Evolutionary conservation across 2,888 invertebrate genomes (phyloP).

Genomic region (Chelonus formosanus): DNA sequence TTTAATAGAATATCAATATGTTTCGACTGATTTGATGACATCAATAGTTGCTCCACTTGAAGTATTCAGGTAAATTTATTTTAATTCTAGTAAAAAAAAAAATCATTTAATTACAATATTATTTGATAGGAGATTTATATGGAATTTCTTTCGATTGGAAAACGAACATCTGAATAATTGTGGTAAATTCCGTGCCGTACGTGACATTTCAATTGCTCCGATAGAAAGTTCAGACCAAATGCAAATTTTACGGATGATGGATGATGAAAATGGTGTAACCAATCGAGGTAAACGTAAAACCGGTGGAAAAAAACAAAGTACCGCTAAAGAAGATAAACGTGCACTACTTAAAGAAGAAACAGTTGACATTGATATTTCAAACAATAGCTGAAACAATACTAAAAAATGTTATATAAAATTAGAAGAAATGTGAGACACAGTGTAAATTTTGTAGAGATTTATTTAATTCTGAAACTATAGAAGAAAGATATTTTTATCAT

Average conservation of each 20-base stretch:
- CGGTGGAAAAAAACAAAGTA: conserved; percentile 60
- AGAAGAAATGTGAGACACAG: conserved; percentile 1
- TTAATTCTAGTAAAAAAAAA: conserved; percentile 10
- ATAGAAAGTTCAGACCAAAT: conserved; percentile 93
- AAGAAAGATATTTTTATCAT: background rate
- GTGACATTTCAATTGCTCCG: conserved; percentile 96
- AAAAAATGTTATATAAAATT: conserved; percentile 13
- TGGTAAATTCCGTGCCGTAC: conserved; percentile 96
- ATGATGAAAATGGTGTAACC: conserved; percentile 86
- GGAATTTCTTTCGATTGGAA: conserved; percentile 99
- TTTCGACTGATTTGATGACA: conserved; percentile 83
- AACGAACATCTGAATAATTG: conserved; percentile 99
- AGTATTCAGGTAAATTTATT: conserved; percentile 80
- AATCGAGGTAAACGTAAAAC: conserved; percentile 72
- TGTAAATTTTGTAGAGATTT: conserved; percentile 1
- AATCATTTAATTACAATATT: conserved; percentile 26
- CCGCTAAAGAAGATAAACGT: conserved; percentile 65
- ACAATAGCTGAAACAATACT: conserved; percentile 54
- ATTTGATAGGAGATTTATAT: conserved; percentile 84
- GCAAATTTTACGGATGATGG: conserved; percentile 93
- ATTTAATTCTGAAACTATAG: background rate
- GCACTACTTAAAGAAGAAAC: conserved; percentile 64
- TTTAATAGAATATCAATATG: conserved; percentile 79
- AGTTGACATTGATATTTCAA: conserved; percentile 60
- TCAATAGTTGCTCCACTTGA: conserved; percentile 86